phyloP scores from a whole-genome alignment of 2,888 invertebrate genomes.

The Autographa pulchrina region DNA sequence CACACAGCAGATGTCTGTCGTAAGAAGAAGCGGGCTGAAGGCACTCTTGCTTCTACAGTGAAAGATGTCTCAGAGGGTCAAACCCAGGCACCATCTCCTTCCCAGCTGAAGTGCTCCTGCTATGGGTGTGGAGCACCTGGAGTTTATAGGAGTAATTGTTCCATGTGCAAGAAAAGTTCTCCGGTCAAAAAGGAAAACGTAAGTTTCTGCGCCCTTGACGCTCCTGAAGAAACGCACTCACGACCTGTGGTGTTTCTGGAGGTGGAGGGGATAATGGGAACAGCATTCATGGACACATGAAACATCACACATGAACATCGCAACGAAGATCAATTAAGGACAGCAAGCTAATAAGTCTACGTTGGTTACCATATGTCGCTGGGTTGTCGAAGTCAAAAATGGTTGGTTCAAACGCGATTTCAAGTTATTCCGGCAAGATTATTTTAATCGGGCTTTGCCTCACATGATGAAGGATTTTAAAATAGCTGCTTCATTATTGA shows the following conservation, averaged over 20 bases:
- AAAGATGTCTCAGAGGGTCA: constrained; percentile 5
- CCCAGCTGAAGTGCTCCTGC: constrained; percentile 37
- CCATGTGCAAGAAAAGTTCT: constrained; percentile 4
- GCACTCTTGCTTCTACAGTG: background rate
- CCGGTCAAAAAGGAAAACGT: constrained; percentile 11
- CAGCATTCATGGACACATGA: no score
- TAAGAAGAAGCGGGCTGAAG: no score
- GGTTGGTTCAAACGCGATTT: no score
- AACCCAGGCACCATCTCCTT: constrained; percentile 44
- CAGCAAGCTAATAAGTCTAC: no score
- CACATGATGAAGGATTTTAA: no score
- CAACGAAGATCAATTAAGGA: no score
- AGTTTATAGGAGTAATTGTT: constrained; percentile 27
- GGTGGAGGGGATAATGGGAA: constrained; percentile 11
- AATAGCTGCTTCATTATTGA: no score
- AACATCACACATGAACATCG: no score
- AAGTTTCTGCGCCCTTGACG: constrained; percentile 20
- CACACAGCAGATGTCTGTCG: constrained; percentile 13
- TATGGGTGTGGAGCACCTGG: constrained; percentile 47
- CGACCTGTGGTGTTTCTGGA: constrained; percentile 20
- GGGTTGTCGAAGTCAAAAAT: no score
- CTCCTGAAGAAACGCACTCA: background rate
- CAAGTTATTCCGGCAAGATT: no score
- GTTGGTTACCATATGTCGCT: no score
- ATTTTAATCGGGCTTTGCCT: no score